Evolutionary conservation across 2,797 vertebrate species (phyloP).

Genomic region (Pseudotriccus pelzelni): DNA sequence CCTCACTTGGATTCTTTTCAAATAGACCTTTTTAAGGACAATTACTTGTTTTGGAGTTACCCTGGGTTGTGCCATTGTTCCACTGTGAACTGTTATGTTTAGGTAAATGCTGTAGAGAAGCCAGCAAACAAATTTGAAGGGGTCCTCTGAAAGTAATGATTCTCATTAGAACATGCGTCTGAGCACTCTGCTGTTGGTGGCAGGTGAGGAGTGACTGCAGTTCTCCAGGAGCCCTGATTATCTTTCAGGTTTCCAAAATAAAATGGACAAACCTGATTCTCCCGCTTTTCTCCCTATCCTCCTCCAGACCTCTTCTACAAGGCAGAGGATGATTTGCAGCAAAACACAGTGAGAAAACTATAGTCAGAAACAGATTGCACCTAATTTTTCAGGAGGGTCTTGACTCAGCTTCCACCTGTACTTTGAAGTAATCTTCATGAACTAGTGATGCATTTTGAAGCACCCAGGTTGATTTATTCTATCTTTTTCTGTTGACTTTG

Average conservation of each 20-base stretch:
- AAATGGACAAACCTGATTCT: neutral
- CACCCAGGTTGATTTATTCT: neutral
- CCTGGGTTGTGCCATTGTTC: accelerated
- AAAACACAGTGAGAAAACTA: neutral
- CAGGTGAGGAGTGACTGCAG: neutral
- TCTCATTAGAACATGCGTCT: neutral
- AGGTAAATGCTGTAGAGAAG: neutral
- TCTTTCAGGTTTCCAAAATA: neutral
- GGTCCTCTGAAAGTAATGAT: neutral
- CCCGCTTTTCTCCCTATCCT: neutral
- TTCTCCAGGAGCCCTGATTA: neutral
- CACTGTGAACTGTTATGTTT: neutral
- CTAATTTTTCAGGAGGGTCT: neutral
- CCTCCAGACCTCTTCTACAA: neutral
- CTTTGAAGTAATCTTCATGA: neutral
- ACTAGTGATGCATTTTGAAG: neutral
- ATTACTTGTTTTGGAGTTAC: neutral
- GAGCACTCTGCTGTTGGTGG: neutral
- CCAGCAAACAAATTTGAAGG: neutral
- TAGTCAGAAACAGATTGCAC: neutral
- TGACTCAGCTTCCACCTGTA: neutral
- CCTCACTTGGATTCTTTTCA: neutral
- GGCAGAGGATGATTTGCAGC: neutral
- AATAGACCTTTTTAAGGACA: neutral
- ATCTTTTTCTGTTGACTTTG: neutral